These are phyloP conservation scores for Axis porcinus DNA, from an alignment of 2,113 vertebrate genomes.

Conservation along the genomic window DNA sequence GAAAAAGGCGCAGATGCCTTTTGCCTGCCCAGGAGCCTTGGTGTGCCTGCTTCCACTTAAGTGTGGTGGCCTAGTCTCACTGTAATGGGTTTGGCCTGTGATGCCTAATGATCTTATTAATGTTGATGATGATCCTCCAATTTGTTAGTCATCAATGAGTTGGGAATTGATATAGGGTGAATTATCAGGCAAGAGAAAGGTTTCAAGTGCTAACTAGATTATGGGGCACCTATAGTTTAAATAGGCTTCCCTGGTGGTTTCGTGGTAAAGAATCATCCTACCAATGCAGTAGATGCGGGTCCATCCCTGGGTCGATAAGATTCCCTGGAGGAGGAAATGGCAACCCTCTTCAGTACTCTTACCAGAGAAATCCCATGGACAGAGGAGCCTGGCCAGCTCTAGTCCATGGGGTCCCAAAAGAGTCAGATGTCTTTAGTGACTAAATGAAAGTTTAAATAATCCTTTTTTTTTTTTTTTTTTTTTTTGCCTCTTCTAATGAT, in stretches of 20 bases:
- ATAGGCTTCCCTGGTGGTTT: neutral
- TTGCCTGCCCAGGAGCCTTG: neutral
- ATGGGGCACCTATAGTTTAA: neutral
- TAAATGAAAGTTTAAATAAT: neutral
- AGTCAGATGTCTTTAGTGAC: neutral
- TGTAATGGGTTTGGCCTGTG: neutral
- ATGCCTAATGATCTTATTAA: neutral
- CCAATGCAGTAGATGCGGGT: neutral
- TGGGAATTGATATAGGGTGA: neutral
- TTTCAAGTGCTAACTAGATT: neutral
- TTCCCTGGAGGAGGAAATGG: neutral
- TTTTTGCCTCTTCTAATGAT: neutral
- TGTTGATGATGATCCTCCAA: neutral
- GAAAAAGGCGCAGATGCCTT: neutral
- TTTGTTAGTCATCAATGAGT: neutral
- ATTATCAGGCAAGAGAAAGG: neutral
- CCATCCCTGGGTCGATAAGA: neutral
- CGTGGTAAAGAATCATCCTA: neutral
- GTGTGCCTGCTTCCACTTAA: neutral
- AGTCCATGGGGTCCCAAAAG: neutral
- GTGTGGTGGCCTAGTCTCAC: neutral
- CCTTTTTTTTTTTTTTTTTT: neutral
- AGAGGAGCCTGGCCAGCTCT: neutral
- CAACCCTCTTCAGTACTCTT: neutral
- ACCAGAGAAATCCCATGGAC: neutral